Conservation (phyloP, 2,888 invertebrate genomes). For the Antitype chi region DNA sequence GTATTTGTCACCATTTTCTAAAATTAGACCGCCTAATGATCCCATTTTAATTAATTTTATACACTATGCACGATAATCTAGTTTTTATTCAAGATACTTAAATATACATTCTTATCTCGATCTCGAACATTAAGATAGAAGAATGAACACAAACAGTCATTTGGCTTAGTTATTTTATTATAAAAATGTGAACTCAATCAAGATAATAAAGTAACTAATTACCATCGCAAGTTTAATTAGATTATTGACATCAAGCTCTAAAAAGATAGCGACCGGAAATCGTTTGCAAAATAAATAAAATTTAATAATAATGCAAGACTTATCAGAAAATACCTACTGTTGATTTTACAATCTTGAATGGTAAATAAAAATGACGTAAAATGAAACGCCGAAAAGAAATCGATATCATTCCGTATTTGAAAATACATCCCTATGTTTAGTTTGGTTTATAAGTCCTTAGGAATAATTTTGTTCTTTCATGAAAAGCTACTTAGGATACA, state of each 20-base stretch:
- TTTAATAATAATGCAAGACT: slow-evolving; percentile 4
- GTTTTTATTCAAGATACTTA: slow-evolving; percentile 19
- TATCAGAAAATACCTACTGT: slow-evolving; percentile 8
- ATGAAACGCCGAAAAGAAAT: neutral
- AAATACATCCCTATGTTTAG: slow-evolving; percentile 1
- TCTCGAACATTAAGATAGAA: slow-evolving; percentile 23
- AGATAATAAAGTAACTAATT: slow-evolving; percentile 39
- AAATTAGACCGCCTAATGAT: neutral
- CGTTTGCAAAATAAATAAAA: slow-evolving; percentile 11
- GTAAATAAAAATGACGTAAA: neutral
- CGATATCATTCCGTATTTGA: neutral
- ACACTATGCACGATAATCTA: neutral
- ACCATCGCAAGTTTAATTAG: slow-evolving; percentile 10
- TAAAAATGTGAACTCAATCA: slow-evolving; percentile 21
- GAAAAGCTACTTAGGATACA: neutral
- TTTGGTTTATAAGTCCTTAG: too few relatives aligned
- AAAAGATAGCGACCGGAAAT: slow-evolving; percentile 20
- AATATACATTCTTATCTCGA: slow-evolving; percentile 25
- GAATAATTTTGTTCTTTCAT: too few relatives aligned
- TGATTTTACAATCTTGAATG: neutral
- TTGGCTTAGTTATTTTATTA: slow-evolving; percentile 23
- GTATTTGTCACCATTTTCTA: neutral
- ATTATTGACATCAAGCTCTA: slow-evolving; percentile 15
- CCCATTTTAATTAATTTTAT: slow-evolving; percentile 10
- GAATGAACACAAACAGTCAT: slow-evolving; percentile 31